Evolutionary conservation across 2,113 vertebrate genomes (phyloP).

Genomic region (Cichladusa arquata): DNA sequence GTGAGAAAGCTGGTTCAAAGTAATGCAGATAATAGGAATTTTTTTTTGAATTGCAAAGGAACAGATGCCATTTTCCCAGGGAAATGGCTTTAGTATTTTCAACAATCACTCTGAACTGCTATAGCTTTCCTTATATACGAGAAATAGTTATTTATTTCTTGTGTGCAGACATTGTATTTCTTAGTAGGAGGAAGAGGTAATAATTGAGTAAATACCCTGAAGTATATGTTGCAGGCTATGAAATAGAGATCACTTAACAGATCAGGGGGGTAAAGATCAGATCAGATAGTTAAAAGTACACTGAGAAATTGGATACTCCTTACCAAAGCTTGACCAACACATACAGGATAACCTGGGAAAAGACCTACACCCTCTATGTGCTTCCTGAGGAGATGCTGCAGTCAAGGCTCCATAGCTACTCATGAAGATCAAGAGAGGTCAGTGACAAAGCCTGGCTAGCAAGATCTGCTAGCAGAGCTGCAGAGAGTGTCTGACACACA

Average conservation of each 20-base stretch:
- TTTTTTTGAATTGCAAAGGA: neutral
- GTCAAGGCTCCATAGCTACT: neutral
- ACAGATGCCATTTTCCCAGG: neutral
- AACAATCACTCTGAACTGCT: neutral
- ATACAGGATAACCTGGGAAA: neutral
- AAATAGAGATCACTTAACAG: neutral
- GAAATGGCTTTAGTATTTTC: neutral
- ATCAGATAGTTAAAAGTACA: neutral
- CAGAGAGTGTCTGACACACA: neutral
- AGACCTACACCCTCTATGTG: fast-evolving
- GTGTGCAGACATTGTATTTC: fast-evolving
- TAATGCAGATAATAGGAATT: neutral
- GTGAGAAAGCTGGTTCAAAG: neutral
- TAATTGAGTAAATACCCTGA: neutral
- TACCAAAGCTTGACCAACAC: neutral
- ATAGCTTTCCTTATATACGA: neutral
- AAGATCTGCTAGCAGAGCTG: neutral
- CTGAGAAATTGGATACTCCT: fast-evolving
- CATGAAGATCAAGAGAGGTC: neutral
- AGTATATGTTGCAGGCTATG: neutral
- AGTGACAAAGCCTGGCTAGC: neutral
- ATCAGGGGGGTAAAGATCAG: neutral
- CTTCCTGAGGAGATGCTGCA: neutral
- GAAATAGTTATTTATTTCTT: neutral
- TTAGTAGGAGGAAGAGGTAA: neutral